A percentile compares a stretch with the other conserved stretches of the same genome.
Evolutionary conservation across 2,888 invertebrate species (phyloP).

Genomic region (Rambutsinella grinnellia): DNA sequence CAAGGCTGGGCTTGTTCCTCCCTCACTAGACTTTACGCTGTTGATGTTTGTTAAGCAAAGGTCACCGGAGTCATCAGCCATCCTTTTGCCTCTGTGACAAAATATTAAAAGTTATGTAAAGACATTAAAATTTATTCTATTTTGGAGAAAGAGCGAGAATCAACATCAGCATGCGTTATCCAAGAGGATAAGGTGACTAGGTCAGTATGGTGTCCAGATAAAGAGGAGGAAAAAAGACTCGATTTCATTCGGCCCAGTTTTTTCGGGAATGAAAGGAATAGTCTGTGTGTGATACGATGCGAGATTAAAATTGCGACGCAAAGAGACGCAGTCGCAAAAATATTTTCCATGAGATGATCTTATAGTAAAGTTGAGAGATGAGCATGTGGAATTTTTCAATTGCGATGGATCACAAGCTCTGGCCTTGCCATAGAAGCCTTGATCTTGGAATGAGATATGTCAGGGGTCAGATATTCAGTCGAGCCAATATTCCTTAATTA

Average conservation of each 20-base stretch:
- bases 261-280: neutral
- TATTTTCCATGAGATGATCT: neutral
- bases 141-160: too few relatives aligned
- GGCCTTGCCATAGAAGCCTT: too few relatives aligned
- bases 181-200: neutral
- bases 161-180: too few relatives aligned
- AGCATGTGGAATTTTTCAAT: neutral
- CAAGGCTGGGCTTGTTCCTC: constrained; percentile 25
- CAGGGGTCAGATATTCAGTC: too few relatives aligned
- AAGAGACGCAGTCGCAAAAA: too few relatives aligned
- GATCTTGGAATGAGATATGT: too few relatives aligned
- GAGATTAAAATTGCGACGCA: too few relatives aligned
- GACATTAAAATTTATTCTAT: neutral
- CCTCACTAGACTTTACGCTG: neutral
- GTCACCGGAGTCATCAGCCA: neutral
- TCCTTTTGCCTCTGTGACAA: neutral
- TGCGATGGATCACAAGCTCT: too few relatives aligned
- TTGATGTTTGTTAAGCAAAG: neutral
- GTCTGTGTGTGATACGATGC: too few relatives aligned
- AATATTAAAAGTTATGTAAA: neutral
- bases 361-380: neutral
- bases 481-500: too few relatives aligned
- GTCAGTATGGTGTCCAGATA: neutral
- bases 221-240: constrained; percentile 28
- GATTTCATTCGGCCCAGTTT: constrained; percentile 16